Evolutionary conservation across 2,113 vertebrate genomes (phyloP), one percentile per base, ranked within the genome.

Genomic region (Lophura nycthemera): DNA sequence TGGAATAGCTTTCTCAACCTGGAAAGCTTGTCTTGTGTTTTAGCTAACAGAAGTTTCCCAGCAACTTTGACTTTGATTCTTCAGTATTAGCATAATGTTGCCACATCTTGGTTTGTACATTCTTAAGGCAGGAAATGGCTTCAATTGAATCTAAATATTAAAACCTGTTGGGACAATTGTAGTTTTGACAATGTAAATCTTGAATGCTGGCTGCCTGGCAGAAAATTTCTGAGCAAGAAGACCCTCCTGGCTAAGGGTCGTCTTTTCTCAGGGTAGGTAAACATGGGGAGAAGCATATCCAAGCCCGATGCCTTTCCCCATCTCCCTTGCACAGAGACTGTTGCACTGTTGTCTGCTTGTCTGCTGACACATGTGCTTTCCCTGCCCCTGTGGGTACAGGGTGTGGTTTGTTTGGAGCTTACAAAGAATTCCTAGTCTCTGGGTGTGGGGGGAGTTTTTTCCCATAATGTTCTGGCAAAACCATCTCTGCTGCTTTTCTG

Each of bases 371-470:
- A 50, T 70, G 45, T 65, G 57, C 72, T 88, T 93, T 92, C 75
- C 21, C 82, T 61, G 70, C 54, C 89, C 78, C 86, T 66, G 36
- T 93, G 86, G 84, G 50, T 82, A 47, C 74, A 89, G 94, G 94
- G 95, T 89, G 95, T 48, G 95, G 92, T 77, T 93, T 95, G 88
- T 76, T 90, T 97, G 92, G 50, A 76, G 85, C n/a, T 90, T 56
- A 50, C 70, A 88, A 90, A 95, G 94, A 90, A 91, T 78, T 88
- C 57, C 71, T 74, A 34, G 8, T 90, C 91, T 92, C 69, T 78
- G 94, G 93, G 91, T 42, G 81, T 87, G 84, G 88, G 71, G 73
- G 91, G 43, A 17, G 29, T 29, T 93, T 96, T 86, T 59, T 38
- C 38, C 56, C 85, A 87, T 84, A 69, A 83, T 75, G 36, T 81